phyloP scores from a whole-genome alignment of 2,113 vertebrate species.

The Theropithecus gelada region DNA sequence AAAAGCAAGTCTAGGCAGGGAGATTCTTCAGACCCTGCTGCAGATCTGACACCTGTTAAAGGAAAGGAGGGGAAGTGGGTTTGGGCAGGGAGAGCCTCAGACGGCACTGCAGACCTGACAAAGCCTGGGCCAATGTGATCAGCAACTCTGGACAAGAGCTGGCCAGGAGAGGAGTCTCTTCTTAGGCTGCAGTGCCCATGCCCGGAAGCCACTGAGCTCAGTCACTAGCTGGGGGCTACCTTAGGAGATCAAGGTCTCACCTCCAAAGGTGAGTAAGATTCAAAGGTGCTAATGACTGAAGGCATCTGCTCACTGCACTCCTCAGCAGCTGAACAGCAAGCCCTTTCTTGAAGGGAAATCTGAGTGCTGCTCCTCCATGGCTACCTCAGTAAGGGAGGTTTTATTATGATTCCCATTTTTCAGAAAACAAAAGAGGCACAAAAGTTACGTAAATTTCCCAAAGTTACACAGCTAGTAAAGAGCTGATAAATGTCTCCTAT shows the following conservation, averaged over 20 bases:
- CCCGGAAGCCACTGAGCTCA: not conserved
- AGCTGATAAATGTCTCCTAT: not conserved
- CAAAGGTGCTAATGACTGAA: not conserved
- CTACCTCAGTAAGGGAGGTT: not conserved
- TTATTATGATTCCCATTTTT: not conserved
- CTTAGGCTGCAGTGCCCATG: not conserved
- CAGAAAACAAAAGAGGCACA: not conserved
- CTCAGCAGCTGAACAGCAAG: not conserved
- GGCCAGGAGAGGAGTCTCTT: not conserved
- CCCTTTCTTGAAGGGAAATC: not conserved
- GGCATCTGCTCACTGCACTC: not conserved
- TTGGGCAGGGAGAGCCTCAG: not conserved
- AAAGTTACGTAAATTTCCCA: not conserved
- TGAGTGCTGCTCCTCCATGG: not conserved
- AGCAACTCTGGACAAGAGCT: not conserved
- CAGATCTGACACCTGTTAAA: not conserved
- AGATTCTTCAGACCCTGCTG: not conserved
- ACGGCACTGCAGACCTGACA: accelerated
- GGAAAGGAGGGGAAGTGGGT: not conserved
- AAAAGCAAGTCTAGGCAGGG: not conserved
- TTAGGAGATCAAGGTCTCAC: not conserved
- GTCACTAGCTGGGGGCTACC: too few species aligned
- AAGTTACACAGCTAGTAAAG: not conserved
- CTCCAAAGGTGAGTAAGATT: not conserved
- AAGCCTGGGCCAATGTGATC: not conserved